Conservation (phyloP, 2,888 invertebrate genomes). For the Lydus trimaculatus region DNA sequence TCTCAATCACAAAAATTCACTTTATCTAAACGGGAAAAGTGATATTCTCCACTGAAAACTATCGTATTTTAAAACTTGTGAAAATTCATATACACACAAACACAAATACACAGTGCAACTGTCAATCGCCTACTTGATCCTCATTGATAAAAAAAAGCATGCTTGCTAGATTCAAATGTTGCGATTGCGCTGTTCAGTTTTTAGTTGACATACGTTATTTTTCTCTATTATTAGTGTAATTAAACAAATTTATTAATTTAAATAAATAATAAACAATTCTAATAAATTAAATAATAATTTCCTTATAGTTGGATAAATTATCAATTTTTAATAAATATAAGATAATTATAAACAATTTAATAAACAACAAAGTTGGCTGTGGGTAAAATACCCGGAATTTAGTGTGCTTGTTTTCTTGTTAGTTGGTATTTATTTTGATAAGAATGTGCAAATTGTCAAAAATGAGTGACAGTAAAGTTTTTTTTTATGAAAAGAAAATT, state of each 20-base stretch:
- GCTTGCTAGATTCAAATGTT: slow-evolving; percentile 23
- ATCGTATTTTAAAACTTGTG: too few species aligned
- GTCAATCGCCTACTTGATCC: slow-evolving; percentile 21
- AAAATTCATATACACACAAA: background rate
- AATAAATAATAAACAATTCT: background rate
- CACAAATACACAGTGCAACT: background rate
- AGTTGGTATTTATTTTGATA: background rate
- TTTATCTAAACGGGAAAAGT: background rate
- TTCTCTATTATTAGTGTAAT: too few species aligned
- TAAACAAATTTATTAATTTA: background rate
- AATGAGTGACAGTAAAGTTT: background rate
- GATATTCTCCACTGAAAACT: too few species aligned
- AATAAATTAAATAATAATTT: too few species aligned
- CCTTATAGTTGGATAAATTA: too few species aligned
- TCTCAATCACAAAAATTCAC: slow-evolving; percentile 1
- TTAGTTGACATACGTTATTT: too few species aligned
- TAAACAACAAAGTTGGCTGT: background rate
- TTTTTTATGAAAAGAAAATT: background rate
- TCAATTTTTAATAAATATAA: background rate
- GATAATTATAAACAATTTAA: background rate
- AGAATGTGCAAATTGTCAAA: background rate
- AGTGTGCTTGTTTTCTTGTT: background rate
- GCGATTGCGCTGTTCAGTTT: slow-evolving; percentile 15
- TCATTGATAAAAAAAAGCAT: slow-evolving; percentile 23
- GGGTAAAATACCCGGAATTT: slow-evolving; percentile 1